Conservation (phyloP, 2,113 vertebrate genomes). For the Sinocyclocheilus maitianheensis region DNA sequence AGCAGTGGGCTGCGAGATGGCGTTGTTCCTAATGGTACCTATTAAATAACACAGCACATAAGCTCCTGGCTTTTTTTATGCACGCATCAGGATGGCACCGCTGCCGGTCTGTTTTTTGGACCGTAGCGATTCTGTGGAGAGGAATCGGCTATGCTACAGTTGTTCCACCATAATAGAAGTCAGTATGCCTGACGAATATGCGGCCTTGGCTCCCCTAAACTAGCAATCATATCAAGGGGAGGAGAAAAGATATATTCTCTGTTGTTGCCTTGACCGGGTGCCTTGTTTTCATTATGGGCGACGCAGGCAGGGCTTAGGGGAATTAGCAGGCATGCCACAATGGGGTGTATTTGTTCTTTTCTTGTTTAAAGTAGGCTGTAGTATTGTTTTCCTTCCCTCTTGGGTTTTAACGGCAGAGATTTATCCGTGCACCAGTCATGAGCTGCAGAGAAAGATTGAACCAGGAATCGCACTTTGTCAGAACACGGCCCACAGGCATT, state of each 20-base stretch:
- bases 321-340: constrained; percentile 37
- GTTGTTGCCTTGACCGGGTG: constrained; percentile 59
- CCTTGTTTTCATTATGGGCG: constrained; percentile 58
- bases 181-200: constrained; percentile 62
- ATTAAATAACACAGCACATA: constrained; percentile 59
- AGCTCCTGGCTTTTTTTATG: constrained; percentile 56
- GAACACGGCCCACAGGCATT: constrained; percentile 39
- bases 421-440: not conserved
- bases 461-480: constrained; percentile 28
- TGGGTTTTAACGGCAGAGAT: not conserved
- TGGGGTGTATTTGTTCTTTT: constrained; percentile 41
- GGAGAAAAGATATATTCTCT: constrained; percentile 24
- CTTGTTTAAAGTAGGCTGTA: constrained; percentile 32
- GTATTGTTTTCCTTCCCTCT: constrained; percentile 35
- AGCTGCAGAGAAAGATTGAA: not conserved
- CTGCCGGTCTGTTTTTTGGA: constrained; percentile 44
- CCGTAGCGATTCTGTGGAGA: constrained; percentile 55
- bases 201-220: constrained; percentile 39
- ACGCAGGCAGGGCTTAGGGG: constrained; percentile 31
- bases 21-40: constrained; percentile 59
- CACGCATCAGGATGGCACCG: constrained; percentile 44
- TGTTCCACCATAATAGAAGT: constrained; percentile 65
- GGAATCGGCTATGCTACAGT: constrained; percentile 54
- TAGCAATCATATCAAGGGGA: constrained; percentile 49
- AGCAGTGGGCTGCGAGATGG: constrained; percentile 55